Evolutionary conservation across 2,888 invertebrate species (phyloP), one percentile per base, ranked within the genome.

Genomic region (Troglohyphantes excavatus): DNA sequence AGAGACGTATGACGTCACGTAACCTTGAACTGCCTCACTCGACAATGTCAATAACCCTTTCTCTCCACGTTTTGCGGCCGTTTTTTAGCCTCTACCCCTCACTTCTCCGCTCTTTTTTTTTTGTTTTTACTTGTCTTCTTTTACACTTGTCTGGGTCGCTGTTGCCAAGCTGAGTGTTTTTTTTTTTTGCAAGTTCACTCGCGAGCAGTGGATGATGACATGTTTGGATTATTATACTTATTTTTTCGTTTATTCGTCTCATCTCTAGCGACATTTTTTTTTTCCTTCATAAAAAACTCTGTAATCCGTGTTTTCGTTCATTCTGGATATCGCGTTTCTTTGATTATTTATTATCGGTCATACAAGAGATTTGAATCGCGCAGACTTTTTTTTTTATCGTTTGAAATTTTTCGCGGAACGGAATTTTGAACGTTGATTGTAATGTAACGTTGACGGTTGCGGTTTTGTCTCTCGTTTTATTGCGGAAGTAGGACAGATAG

Each of bases 41-140:
- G 82, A 76, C 88, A 88, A 88, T 82, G 88, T 88, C 88, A 88
- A 82, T 88, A 88, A 88, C 88, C 88, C 88, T 88, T 88, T 88
- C 82, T 76, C 75, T 75, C 68, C 82, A 82, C 27, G 63, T 75
- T 81, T 73, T 73, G 59, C 68, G 67, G 82, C 76, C 82, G 88
- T 82, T 75, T 73, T 82, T 82, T 88, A 43, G 65, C 53, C 61
- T 46, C 75, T 76, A 59, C 76, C 76, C 29, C 23, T 75, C 59
- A 5, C 29, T 72, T 29, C 43, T 53, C 63, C 59, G 27, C 21
- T 65, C 2, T 73, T 68, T 26, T 26, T 75, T 65, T 19, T 75
- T 43, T 75, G 11, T 78, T 63, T 67, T 68, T 65, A 17, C 26
- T 6, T 63, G 63, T 73, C 70, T 70, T 21, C 65, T 21, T 23